phyloP scores from a whole-genome alignment of 2,888 invertebrate genomes.

The Synanthedon formicaeformis region DNA sequence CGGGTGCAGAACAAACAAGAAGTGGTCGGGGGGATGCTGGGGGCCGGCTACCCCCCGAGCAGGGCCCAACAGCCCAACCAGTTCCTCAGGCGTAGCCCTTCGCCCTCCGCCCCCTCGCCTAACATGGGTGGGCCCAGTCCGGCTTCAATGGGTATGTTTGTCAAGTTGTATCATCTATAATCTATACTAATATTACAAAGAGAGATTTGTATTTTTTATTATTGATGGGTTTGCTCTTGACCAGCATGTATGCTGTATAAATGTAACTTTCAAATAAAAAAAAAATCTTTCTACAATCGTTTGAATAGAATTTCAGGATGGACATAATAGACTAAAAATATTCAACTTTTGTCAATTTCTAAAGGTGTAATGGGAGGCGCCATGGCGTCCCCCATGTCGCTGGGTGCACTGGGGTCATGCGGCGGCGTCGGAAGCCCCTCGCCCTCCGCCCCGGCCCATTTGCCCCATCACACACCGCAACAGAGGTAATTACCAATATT shows the following conservation, averaged over 20 bases:
- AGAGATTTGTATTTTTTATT: no score
- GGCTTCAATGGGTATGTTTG: constrained; percentile 36
- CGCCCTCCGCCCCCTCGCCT: constrained; percentile 80
- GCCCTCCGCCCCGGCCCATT: constrained; percentile 71
- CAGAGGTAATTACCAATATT: constrained; percentile 32
- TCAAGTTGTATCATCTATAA: no score
- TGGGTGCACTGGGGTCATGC: constrained; percentile 41
- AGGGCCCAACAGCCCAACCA: constrained; percentile 80
- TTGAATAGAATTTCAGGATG: neutral
- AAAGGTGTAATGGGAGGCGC: constrained; percentile 52
- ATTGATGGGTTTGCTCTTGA: no score
- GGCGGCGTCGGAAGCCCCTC: constrained; percentile 78
- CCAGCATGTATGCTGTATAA: no score
- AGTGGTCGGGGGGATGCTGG: constrained; percentile 41
- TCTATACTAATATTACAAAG: no score
- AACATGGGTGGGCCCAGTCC: constrained; percentile 71
- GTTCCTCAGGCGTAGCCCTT: constrained; percentile 84
- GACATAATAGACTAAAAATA: neutral
- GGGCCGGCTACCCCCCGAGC: constrained; percentile 52
- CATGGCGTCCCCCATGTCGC: constrained; percentile 57
- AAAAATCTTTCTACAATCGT: neutral
- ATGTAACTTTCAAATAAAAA: no score
- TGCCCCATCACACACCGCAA: constrained; percentile 70
- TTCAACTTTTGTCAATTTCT: neutral
- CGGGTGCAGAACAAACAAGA: constrained; percentile 41